Evolutionary conservation across 2,113 vertebrate species (phyloP), one percentile per base, ranked within the genome.

Genomic region (Epinephelus lanceolatus): DNA sequence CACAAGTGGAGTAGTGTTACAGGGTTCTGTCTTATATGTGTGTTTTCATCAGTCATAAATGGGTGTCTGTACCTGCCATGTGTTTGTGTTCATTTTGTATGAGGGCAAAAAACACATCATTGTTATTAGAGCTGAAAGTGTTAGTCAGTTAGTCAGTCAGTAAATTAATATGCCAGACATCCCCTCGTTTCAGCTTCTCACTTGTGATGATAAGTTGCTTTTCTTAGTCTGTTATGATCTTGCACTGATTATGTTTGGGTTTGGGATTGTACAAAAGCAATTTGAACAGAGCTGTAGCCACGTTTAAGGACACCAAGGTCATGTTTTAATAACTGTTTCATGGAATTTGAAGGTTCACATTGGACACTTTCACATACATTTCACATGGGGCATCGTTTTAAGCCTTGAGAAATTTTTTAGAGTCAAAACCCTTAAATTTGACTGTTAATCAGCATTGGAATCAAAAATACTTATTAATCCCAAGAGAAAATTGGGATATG

Each of bases 11-110:
- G 9, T 51, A 17, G 5, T 63, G 42, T 70, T 21, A 2, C 6
- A 3, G 17, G 17, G 57, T 49, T 66, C 30, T 80, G 0, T 69
- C 15, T 52, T 67, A 8, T 4, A 59, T 60, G 15, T 71, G 42
- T 47, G 56, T 45, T 56, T 81, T 56, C 11, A 65, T 37, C 3
- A 57, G 70, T 52, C 15, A 5, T 5, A 65, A 76, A 80, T 33
- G 14, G 25, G 9, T 82, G 10, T 12, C n/a, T 63, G 65, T 14
- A 49, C 11, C 45, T 52, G 21, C 23, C 3, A 18, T 59, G 15
- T 67, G 15, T 55, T 68, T 70, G 52, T 72, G 42, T 21, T 61
- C 7, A 47, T 57, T 57, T 61, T 52, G 6, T 56, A 49, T 47
- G 7, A 1, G 30, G n/a, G 23, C 11, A 63, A 18, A 27, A 42